A percentile compares a stretch with the other conserved stretches of the same genome.
Evolutionary conservation across 2,113 vertebrate species (phyloP).

Genomic region (Parotia lawesii): DNA sequence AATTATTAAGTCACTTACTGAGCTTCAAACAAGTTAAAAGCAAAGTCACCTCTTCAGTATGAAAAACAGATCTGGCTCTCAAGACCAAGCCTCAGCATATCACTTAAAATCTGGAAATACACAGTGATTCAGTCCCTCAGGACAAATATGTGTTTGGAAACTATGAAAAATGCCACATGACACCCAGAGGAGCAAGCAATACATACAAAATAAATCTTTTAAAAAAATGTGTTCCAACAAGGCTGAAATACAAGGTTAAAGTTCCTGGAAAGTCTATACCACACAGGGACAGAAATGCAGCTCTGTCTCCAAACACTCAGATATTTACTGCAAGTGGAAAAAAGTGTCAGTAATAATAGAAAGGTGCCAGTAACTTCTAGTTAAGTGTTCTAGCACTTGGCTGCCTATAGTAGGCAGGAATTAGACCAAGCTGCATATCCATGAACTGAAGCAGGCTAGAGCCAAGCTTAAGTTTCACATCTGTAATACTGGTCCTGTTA

Average conservation of each 20-base stretch:
- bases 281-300: not conserved
- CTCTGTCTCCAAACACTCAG: not conserved
- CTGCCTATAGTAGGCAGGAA: not conserved
- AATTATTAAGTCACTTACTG: not conserved
- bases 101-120: not conserved
- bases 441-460: not conserved
- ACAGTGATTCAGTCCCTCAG: slow-evolving; percentile 10
- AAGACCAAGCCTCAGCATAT: not conserved
- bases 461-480: not conserved
- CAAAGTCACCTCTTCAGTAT: not conserved
- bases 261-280: not conserved
- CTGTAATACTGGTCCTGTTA: not conserved
- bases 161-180: slow-evolving; percentile 1
- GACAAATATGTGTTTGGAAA: slow-evolving; percentile 15
- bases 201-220: not conserved
- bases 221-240: not conserved
- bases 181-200: not conserved
- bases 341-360: not conserved
- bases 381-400: not conserved
- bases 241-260: not conserved
- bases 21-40: not conserved
- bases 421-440: not conserved
- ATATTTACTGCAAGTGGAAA: not conserved
- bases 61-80: not conserved
- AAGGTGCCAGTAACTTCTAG: not conserved